phyloP scores from a whole-genome alignment of 1,140 invertebrate species.

The Drosophila santomea region DNA sequence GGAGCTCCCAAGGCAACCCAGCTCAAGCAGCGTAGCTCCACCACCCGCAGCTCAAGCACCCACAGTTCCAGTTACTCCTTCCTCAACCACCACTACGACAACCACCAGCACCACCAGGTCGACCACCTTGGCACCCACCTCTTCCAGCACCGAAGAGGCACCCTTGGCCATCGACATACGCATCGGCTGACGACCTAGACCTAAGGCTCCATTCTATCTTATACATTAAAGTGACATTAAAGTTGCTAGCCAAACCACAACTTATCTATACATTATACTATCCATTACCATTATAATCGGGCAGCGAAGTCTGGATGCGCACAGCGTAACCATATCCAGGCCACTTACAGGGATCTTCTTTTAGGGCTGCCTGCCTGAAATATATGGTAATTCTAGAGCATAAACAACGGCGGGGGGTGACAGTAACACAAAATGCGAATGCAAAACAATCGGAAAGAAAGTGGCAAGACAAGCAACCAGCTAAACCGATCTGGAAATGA shows the following conservation, averaged over 20 bases:
- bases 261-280: constrained; percentile 41
- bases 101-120: constrained; percentile 5
- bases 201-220: constrained; percentile 5
- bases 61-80: background rate
- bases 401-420: constrained; percentile 59
- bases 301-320: constrained; percentile 33
- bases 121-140: constrained; percentile 16
- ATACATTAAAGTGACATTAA: constrained; percentile 26
- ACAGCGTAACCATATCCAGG: constrained; percentile 31
- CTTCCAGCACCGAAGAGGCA: constrained; percentile 44
- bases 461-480: constrained; percentile 46
- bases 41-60: background rate
- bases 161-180: constrained; percentile 67
- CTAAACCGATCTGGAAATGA: constrained; percentile 70
- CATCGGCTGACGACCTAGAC: constrained; percentile 36
- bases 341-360: constrained; percentile 30
- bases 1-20: background rate
- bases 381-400: constrained; percentile 68
- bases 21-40: constrained; percentile 13
- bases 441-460: constrained; percentile 71
- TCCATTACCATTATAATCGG: constrained; percentile 31
- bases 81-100: background rate
- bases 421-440: constrained; percentile 42
- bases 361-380: constrained; percentile 26
- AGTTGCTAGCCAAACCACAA: constrained; percentile 37